phyloP scores from a whole-genome alignment of 2,797 vertebrate species.

The Anas capensis region DNA sequence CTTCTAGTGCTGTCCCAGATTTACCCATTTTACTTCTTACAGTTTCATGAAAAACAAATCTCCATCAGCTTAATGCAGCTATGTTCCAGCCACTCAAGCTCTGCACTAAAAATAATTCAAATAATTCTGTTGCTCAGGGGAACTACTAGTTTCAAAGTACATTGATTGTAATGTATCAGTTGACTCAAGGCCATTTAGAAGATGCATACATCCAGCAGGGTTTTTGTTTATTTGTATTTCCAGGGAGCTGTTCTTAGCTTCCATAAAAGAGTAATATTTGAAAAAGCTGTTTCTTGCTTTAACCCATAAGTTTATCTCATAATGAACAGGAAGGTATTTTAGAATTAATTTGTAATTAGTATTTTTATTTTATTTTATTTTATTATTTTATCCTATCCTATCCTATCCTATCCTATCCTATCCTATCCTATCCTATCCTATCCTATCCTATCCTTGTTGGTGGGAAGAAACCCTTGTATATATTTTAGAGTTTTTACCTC shows the following conservation, averaged over 20 bases:
- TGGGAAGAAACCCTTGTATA: not conserved
- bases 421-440: no score
- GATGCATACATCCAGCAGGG: not conserved
- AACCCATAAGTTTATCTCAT: fast-evolving
- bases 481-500: not conserved
- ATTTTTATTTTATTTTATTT: not conserved
- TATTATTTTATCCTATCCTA: no score
- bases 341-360: not conserved
- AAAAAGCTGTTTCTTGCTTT: not conserved
- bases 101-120: not conserved
- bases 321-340: not conserved
- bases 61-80: not conserved
- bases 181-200: not conserved
- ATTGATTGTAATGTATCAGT: not conserved
- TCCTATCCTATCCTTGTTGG: not conserved
- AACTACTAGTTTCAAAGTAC: not conserved
- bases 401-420: no score
- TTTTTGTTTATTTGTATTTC: not conserved
- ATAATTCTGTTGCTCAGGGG: not conserved
- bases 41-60: not conserved
- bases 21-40: not conserved
- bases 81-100: not conserved
- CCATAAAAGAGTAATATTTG: not conserved
- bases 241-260: not conserved
- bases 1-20: not conserved